phyloP scores from a whole-genome alignment of 2,113 vertebrate species.

The Caloenas nicobarica region DNA sequence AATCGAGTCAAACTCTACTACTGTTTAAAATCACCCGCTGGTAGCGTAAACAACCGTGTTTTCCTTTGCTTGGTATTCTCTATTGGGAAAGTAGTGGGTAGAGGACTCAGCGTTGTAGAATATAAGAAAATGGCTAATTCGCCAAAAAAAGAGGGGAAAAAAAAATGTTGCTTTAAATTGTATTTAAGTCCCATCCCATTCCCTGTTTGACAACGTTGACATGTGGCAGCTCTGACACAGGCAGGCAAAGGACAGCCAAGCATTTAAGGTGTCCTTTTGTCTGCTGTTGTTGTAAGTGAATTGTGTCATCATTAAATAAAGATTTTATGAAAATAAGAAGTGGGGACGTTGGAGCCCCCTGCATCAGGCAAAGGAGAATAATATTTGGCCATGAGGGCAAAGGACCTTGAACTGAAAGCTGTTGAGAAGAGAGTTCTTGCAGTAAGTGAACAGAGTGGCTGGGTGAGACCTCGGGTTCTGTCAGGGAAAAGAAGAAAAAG shows the following conservation, averaged over 20 bases:
- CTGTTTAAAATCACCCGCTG: neutral
- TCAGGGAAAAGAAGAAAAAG: neutral
- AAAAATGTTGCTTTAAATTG: neutral
- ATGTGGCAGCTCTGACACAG: slow-evolving; percentile 32
- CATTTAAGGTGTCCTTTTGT: neutral
- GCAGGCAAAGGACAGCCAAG: slow-evolving; percentile 10
- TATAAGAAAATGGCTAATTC: neutral
- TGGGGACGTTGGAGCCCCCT: neutral
- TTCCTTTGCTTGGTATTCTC: neutral
- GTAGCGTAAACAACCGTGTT: neutral
- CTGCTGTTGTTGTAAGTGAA: neutral
- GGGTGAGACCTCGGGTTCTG: rapidly evolving
- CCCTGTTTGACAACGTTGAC: neutral
- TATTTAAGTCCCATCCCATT: neutral
- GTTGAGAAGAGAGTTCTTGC: neutral
- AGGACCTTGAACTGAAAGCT: neutral
- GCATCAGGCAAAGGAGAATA: neutral
- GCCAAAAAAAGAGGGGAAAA: neutral
- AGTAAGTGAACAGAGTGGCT: neutral
- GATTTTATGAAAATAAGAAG: neutral
- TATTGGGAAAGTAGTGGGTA: neutral
- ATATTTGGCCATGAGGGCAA: neutral
- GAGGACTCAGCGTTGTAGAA: neutral
- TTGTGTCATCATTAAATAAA: slow-evolving; percentile 18
- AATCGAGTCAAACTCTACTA: neutral